A percentile compares a stretch with the other conserved stretches of the same genome.
These are phyloP conservation scores for Spilosoma lubricipeda DNA, from an alignment of 2,888 invertebrate genomes.

Conservation along the genomic window DNA sequence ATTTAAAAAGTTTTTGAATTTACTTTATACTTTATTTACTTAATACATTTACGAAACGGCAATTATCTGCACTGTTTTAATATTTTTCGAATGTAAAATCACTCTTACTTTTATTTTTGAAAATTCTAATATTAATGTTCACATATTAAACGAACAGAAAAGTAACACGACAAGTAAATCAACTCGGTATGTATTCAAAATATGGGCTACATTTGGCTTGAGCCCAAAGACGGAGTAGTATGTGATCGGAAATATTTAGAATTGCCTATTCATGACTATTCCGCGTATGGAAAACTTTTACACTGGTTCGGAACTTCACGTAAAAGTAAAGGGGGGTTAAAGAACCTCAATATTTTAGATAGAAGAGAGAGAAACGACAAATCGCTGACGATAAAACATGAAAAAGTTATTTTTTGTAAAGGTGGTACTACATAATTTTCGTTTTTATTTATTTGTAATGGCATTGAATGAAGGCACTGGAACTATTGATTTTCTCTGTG, in stretches of 20 bases:
- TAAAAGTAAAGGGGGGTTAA: slow-evolving; percentile 36
- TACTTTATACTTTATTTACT: too few relatives aligned
- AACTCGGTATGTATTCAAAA: slow-evolving; percentile 51
- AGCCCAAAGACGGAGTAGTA: slow-evolving; percentile 66
- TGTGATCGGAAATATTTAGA: slow-evolving; percentile 77
- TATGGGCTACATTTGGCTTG: slow-evolving; percentile 67
- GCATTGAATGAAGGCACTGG: neutral
- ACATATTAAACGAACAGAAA: slow-evolving; percentile 20
- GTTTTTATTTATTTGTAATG: neutral
- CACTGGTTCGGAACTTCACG: slow-evolving; percentile 54
- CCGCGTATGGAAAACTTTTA: slow-evolving; percentile 67
- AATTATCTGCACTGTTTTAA: neutral
- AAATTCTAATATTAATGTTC: neutral
- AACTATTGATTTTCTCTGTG: neutral
- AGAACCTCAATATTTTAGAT: slow-evolving; percentile 34
- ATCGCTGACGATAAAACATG: neutral
- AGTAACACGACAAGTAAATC: slow-evolving; percentile 20
- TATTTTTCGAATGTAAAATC: neutral
- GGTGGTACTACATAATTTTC: neutral
- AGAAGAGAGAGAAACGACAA: slow-evolving; percentile 11
- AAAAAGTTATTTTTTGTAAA: neutral
- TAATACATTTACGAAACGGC: neutral
- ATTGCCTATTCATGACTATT: slow-evolving; percentile 78
- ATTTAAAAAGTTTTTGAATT: neutral
- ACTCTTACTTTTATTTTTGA: neutral